phyloP scores from a whole-genome alignment of 2,888 invertebrate species.

The Copidosoma aretas region DNA sequence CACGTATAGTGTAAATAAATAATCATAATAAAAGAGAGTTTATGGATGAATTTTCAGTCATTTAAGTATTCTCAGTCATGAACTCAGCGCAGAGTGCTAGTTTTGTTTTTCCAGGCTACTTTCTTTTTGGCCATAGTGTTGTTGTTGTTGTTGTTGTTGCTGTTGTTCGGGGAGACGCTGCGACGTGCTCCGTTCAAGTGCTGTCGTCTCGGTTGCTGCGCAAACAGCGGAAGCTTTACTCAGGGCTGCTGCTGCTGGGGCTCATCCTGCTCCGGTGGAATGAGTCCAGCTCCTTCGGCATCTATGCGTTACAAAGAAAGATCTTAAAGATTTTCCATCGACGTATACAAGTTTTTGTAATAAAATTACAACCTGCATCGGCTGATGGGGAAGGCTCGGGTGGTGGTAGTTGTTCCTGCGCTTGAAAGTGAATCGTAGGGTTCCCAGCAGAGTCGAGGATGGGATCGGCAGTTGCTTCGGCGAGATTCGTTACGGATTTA shows the following conservation, averaged over 20 bases:
- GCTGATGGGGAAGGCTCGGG: conserved; percentile 53
- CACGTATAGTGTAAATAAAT: too few species aligned
- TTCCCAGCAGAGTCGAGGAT: conserved; percentile 71
- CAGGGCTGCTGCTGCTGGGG: conserved; percentile 38
- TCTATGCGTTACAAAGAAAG: conserved; percentile 8
- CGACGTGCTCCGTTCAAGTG: conserved; percentile 24
- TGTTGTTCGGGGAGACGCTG: conserved; percentile 14
- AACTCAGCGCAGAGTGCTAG: conserved; percentile 20
- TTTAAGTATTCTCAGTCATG: conserved; percentile 22
- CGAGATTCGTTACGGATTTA: conserved; percentile 95
- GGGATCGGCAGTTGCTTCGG: conserved; percentile 93
- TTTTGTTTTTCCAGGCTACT: conserved; percentile 37
- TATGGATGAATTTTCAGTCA: conserved; percentile 21
- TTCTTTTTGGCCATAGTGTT: conserved; percentile 30
- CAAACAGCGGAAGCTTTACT: conserved; percentile 30
- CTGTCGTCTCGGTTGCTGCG: conserved; percentile 26
- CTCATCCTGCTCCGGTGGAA: conserved; percentile 35
- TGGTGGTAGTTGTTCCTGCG: conserved; percentile 34
- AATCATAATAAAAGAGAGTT: too few species aligned
- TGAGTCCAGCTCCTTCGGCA: conserved; percentile 31
- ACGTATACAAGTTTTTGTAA: background rate
- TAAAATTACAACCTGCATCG: conserved; percentile 47
- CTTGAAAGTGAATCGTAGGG: conserved; percentile 49
- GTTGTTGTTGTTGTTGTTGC: conserved; percentile 4
- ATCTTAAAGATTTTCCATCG: background rate